Conservation (phyloP, 2,797 vertebrate species). For the Dipus sagitta region DNA sequence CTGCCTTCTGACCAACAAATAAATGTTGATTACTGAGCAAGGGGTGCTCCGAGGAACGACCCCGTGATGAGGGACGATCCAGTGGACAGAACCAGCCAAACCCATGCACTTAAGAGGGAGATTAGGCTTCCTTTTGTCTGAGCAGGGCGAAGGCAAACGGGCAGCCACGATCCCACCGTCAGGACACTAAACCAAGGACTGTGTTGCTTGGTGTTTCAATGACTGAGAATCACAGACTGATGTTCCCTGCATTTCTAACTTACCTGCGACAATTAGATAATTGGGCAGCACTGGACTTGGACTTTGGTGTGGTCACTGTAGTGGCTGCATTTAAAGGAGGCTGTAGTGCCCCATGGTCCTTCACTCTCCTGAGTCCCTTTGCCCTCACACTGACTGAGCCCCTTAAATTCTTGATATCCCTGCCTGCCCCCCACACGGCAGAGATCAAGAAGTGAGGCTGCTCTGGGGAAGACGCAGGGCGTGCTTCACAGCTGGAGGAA, state of each 20-base stretch:
- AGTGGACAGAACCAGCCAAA: background rate
- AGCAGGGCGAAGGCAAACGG: background rate
- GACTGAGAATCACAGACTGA: slow-evolving; percentile 4
- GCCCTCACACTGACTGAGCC: background rate
- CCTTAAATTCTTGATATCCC: background rate
- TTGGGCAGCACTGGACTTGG: background rate
- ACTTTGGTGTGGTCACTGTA: background rate
- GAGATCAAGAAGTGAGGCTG: background rate
- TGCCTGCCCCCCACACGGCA: background rate
- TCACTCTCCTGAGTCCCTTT: background rate
- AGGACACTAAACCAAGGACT: background rate
- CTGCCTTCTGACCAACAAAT: background rate
- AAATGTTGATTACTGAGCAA: background rate
- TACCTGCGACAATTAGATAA: background rate
- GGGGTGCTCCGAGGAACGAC: background rate
- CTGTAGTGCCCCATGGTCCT: background rate
- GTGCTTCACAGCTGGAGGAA: background rate
- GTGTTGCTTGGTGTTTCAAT: background rate
- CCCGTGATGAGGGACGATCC: background rate
- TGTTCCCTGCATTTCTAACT: background rate
- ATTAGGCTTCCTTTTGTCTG: background rate
- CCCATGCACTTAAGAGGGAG: background rate
- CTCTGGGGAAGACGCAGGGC: background rate
- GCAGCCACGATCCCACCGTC: background rate
- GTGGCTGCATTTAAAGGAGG: background rate